Evolutionary conservation across 2,113 vertebrate species (phyloP).

Genomic region (Pao palembangensis): DNA sequence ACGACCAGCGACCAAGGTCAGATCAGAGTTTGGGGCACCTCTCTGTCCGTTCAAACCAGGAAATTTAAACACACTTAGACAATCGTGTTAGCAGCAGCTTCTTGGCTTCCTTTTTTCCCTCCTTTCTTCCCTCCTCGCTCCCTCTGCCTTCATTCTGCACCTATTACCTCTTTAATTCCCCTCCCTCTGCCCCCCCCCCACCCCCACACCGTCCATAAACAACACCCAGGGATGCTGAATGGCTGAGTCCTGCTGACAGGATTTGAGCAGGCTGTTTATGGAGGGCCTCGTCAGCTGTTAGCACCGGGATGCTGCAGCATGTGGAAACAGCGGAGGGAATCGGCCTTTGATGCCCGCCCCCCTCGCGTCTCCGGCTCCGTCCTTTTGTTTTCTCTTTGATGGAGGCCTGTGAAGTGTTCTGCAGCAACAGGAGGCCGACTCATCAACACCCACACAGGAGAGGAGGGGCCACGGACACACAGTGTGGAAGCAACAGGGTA

Average conservation of each 20-base stretch:
- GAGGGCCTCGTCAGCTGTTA: conserved; percentile 73
- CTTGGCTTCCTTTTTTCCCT: neutral
- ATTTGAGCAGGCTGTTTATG: conserved; percentile 71
- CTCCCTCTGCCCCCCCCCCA: neutral
- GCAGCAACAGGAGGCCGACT: conserved; percentile 56
- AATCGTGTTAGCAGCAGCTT: neutral
- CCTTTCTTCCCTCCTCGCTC: no score
- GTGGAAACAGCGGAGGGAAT: conserved; percentile 68
- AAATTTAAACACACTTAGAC: no score
- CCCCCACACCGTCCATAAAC: conserved; percentile 57
- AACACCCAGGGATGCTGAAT: conserved; percentile 62
- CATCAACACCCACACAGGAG: conserved; percentile 56
- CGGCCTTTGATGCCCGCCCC: conserved; percentile 62
- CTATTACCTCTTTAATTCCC: conserved; percentile 6
- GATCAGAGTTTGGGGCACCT: no score
- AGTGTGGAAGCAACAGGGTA: conserved; percentile 12
- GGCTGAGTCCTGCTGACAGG: conserved; percentile 68
- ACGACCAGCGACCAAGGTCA: no score
- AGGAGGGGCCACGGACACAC: conserved; percentile 26
- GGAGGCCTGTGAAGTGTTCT: conserved; percentile 70
- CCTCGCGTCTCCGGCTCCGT: conserved; percentile 36
- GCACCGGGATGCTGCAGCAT: conserved; percentile 68
- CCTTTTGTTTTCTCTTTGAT: conserved; percentile 60
- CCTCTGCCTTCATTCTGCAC: neutral
- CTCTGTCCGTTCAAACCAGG: no score